A percentile compares a stretch with the other conserved stretches of the same genome.
Evolutionary conservation across 2,797 vertebrate genomes (phyloP).

Genomic region (Fistularia commersonii): DNA sequence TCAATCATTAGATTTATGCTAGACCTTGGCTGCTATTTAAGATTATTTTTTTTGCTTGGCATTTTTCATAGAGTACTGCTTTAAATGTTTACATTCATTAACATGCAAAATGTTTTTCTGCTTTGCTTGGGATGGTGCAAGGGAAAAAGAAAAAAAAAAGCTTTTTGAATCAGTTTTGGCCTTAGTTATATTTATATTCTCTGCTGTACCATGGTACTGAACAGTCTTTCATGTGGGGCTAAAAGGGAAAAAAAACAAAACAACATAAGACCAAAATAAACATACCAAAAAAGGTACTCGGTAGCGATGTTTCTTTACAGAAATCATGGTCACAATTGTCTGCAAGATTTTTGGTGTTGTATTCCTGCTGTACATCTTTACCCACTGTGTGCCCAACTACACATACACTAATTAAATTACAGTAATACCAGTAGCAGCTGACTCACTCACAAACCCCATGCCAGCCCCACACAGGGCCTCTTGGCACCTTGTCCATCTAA

Average conservation of each 20-base stretch:
- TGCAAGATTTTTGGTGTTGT: not conserved
- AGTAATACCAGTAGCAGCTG: conserved; percentile 60
- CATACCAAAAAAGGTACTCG: too few relatives aligned
- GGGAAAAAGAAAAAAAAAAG: not conserved
- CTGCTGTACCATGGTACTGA: too few relatives aligned
- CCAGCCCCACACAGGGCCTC: conserved; percentile 40
- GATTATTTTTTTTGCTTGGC: too few relatives aligned
- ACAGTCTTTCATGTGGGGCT: too few relatives aligned
- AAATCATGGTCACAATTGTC: not conserved
- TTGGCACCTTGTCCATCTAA: conserved; percentile 55
- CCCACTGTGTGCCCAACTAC: conserved; percentile 25
- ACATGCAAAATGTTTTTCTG: too few relatives aligned
- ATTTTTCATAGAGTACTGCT: too few relatives aligned
- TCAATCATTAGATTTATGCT: not conserved
- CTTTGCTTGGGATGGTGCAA: too few relatives aligned
- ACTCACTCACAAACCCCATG: conserved; percentile 44
- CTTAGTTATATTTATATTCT: too few relatives aligned
- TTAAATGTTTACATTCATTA: too few relatives aligned
- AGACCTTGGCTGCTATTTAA: not conserved
- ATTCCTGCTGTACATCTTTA: conserved; percentile 9
- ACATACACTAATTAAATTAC: conserved; percentile 64
- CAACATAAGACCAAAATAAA: too few relatives aligned
- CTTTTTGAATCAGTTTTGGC: not conserved
- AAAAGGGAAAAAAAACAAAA: too few relatives aligned
- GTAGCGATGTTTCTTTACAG: too few relatives aligned